These are phyloP conservation scores for Ceryle rudis DNA, from an alignment of 2,797 vertebrate genomes.

Conservation along the genomic window DNA sequence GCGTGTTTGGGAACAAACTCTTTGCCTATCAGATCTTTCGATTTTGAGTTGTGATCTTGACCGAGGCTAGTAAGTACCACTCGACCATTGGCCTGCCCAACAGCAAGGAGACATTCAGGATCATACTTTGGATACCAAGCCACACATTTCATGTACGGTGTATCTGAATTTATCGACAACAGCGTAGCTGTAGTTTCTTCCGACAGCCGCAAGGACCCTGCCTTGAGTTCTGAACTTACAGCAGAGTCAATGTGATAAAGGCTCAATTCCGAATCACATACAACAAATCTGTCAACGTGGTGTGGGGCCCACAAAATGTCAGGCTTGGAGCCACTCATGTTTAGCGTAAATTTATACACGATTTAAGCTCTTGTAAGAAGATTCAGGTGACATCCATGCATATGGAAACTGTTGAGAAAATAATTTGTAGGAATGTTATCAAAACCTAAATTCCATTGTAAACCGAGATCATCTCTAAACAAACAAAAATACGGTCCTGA, in stretches of 20 bases:
- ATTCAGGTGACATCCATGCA: slow-evolving; percentile 72
- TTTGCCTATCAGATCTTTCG: slow-evolving; percentile 93
- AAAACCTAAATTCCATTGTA: neutral
- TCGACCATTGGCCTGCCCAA: slow-evolving; percentile 96
- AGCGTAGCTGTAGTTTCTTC: slow-evolving; percentile 93
- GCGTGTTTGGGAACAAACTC: slow-evolving; percentile 98
- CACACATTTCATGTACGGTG: slow-evolving; percentile 98
- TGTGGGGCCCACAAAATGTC: slow-evolving; percentile 98
- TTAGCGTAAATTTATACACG: neutral
- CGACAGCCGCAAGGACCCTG: slow-evolving; percentile 89
- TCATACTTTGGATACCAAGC: slow-evolving; percentile 98
- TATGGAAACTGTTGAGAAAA: slow-evolving; percentile 46
- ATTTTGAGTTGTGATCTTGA: slow-evolving; percentile 94
- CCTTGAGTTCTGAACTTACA: slow-evolving; percentile 88
- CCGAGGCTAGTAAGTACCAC: slow-evolving; percentile 96
- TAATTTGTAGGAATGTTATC: neutral
- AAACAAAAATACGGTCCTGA: neutral
- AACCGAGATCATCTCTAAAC: neutral
- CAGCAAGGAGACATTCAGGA: slow-evolving; percentile 94
- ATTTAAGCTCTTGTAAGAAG: slow-evolving; percentile 2
- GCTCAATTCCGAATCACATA: slow-evolving; percentile 95
- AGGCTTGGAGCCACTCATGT: slow-evolving; percentile 95
- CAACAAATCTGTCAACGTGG: slow-evolving; percentile 94
- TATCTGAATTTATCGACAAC: slow-evolving; percentile 95
- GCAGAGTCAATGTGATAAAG: slow-evolving; percentile 93